Conservation (phyloP, 2,888 invertebrate genomes). For the Paralinhomoeus sp. region DNA sequence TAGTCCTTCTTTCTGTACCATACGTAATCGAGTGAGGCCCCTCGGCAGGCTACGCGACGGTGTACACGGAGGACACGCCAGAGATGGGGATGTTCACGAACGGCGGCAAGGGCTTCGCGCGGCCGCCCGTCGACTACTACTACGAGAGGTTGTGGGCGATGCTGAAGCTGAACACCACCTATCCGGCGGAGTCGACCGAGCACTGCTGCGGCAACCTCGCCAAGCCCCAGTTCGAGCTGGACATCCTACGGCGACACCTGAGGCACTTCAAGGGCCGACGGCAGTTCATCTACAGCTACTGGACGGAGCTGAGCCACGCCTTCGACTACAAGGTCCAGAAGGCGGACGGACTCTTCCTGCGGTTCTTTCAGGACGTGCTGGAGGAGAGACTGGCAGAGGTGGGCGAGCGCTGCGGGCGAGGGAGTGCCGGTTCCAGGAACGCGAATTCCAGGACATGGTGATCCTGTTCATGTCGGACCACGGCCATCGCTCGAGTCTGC, state of each 20-base stretch:
- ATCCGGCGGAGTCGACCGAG: neutral
- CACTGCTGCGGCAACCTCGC: neutral
- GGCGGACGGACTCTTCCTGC: neutral
- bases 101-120: neutral
- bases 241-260: neutral
- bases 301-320: slow-evolving; percentile 1
- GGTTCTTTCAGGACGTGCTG: neutral
- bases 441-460: neutral
- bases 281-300: neutral
- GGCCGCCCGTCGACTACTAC: slow-evolving; percentile 1
- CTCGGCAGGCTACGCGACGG: slow-evolving; percentile 1
- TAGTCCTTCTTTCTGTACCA: too few relatives aligned
- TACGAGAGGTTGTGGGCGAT: neutral
- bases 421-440: too few relatives aligned
- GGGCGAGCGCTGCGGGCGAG: too few relatives aligned
- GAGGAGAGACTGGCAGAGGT: neutral
- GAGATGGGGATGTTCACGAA: slow-evolving; percentile 3
- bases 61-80: slow-evolving; percentile 2
- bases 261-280: neutral
- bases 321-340: neutral
- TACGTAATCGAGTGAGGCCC: too few relatives aligned
- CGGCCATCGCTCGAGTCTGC: neutral
- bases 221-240: neutral
- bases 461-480: slow-evolving; percentile 1
- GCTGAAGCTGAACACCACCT: neutral